Evolutionary conservation across 1,140 invertebrate genomes (phyloP), one percentile per base, ranked within the genome.

Genomic region (Drosophila tani): DNA sequence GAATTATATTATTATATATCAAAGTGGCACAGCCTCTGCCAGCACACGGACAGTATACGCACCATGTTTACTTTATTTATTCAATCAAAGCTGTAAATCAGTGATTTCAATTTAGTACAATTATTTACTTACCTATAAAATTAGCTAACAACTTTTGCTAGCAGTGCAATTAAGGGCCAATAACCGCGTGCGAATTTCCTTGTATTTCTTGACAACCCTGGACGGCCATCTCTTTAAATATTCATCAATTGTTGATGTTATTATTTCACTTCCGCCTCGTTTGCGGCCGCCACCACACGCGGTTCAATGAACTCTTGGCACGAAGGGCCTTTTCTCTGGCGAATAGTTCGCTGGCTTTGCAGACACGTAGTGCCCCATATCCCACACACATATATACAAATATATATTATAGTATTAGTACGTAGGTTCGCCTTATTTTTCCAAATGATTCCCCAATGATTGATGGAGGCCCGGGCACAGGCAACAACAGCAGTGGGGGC

Each of bases 241-340:
- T 78, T 78, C 64, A 77, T 77, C 75, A 69, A 60, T 77, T 68
- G 75, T 77, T 78, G 75, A 68, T 76, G 74, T 68, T 77, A 77
- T 77, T 77, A 77, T 77, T 77, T 65, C 71, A 71, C 69, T 73
- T 73, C 69, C 62, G 53, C 35, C 50, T 76, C 63, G 73, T 17
- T 51, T 29, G 35, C 35, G 59, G 73, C 35, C 59, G 60, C 40
- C 35, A 43, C 43, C 35, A 43, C 43, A 21, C 5, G 24, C 38
- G 62, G 74, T 78, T 78, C 75, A 78, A 78, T 78, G 75, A 78
- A 78, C 75, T 43, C n/a, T 21, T 73, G 59, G 40, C 75, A 79
- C 65, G 75, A 45, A 43, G 51, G n/a, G 27, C n/a, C 40, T 15
- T 8, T 29, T 2, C 40, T 38, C 27, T 43, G 35, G 59, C 70